phyloP scores from a whole-genome alignment of 2,797 vertebrate genomes.

The Podarcis siculus region DNA sequence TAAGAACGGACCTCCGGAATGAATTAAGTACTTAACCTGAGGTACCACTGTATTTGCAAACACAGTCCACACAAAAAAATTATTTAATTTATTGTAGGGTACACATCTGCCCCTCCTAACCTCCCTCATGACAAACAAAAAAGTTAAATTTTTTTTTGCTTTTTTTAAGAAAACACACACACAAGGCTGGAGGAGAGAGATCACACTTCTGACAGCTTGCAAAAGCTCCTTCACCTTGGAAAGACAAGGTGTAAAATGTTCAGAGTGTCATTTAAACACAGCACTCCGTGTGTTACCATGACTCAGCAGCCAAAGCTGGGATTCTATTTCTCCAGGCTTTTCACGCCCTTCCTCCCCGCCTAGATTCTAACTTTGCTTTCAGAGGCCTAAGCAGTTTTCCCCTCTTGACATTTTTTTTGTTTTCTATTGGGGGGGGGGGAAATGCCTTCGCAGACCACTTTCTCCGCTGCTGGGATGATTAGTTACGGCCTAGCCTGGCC shows the following conservation, averaged over 20 bases:
- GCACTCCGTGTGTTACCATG: fast-evolving
- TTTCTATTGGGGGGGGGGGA: background rate
- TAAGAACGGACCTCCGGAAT: no score
- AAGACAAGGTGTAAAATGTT: slow-evolving; percentile 12
- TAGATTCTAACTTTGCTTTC: background rate
- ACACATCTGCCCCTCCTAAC: fast-evolving
- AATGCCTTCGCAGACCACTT: background rate
- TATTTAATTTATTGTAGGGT: background rate
- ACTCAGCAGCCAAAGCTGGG: slow-evolving; percentile 20
- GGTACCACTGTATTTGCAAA: background rate
- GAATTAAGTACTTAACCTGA: no score
- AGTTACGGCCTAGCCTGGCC: background rate
- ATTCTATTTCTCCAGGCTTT: background rate
- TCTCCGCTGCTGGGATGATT: background rate
- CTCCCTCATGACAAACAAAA: background rate
- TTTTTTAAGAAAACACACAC: background rate
- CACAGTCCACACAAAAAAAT: background rate
- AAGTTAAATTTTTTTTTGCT: background rate
- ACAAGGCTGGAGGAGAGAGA: background rate
- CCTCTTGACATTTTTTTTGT: background rate
- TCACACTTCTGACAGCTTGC: slow-evolving; percentile 8
- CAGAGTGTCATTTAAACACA: background rate
- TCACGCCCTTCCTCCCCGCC: background rate
- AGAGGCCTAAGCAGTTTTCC: background rate
- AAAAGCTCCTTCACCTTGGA: slow-evolving; percentile 13